Base-by-base conservation (phyloP, 1,140 invertebrate genomes). In the Gonioctena quinquepunctata region DNA sequence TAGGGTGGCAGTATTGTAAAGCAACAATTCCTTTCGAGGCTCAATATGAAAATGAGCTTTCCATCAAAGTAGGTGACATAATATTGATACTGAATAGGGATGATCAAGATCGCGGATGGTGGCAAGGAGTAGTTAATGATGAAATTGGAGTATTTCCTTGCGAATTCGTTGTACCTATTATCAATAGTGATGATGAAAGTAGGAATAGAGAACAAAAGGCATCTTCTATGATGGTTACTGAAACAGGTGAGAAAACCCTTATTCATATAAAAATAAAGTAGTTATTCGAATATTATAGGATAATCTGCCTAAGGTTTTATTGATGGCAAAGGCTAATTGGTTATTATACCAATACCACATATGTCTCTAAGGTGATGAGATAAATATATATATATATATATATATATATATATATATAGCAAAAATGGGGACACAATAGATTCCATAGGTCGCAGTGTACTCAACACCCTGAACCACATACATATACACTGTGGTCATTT, bases 41-140 rank as follows among this genome's bases (percentile, higher is more conserved):
- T 8, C 90, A 91, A 72, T 98, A 99, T 82, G 93, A 96, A 16
- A 97, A 99, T 85, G 97, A 99, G 84, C 84, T 99, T 67, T 92
- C 91, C 1, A 84, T 99, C 26, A 89, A 88, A 69, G 94, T 96
- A 82, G 96, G 95, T 26, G 96, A 99, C 78, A 87, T 97, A 16
- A 92, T 99, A 69, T 93, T 89, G 5, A 87, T 99, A 66, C 83
- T 99, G 27, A 92, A 89, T 26, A 94, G 91, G 86, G 92, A 97
- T 76, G 90, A 94, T 33, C 93, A 94, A 52, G 97, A 99, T 84
- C 92, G 93, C 72, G 96, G 96, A 48, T 99, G 96, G 97, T 99
- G 96, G 96, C 92, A 92, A 83, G 97, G 97, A 57, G 96, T 99
- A 85, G 76, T 97, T 0, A 89, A 91, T 72, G 96, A 96, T 25